phyloP scores from a whole-genome alignment of 53 echinoderm and acorn worm species.

The Zoroaster sp. region DNA sequence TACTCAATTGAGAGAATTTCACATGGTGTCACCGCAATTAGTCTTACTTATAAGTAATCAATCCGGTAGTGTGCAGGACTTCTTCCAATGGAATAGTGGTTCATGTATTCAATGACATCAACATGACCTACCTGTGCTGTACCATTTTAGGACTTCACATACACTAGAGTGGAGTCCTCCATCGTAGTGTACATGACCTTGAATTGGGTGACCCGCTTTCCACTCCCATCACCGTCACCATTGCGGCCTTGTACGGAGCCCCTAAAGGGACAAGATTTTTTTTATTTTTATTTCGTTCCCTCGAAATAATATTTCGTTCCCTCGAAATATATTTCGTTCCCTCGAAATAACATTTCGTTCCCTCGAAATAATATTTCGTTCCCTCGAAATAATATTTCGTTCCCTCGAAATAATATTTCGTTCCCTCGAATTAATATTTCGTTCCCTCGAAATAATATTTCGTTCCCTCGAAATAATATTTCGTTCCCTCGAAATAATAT shows the following conservation, averaged over 20 bases:
- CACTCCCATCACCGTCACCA: neutral
- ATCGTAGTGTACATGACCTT: neutral
- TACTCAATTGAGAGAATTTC: no score
- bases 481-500: slow-evolving; percentile 36
- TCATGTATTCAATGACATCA: no score
- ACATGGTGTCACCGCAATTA: no score
- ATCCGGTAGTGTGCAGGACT: no score
- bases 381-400: slow-evolving; percentile 40
- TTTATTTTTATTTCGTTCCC: slow-evolving; percentile 50
- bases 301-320: slow-evolving; percentile 37
- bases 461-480: slow-evolving; percentile 25
- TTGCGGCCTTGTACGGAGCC: neutral
- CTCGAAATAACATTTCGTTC: no score
- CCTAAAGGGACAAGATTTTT: no score
- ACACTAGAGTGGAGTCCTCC: neutral
- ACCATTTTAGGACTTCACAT: neutral
- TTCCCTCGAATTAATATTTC: slow-evolving; percentile 32
- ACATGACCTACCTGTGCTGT: neutral
- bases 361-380: slow-evolving; percentile 31
- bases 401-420: slow-evolving; percentile 19
- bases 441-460: slow-evolving; percentile 14
- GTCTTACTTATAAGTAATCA: no score
- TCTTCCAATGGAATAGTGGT: neutral
- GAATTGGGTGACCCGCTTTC: neutral
- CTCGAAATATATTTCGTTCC: no score